Conservation (phyloP, 2,797 vertebrate genomes). For the Spinus pinus region DNA sequence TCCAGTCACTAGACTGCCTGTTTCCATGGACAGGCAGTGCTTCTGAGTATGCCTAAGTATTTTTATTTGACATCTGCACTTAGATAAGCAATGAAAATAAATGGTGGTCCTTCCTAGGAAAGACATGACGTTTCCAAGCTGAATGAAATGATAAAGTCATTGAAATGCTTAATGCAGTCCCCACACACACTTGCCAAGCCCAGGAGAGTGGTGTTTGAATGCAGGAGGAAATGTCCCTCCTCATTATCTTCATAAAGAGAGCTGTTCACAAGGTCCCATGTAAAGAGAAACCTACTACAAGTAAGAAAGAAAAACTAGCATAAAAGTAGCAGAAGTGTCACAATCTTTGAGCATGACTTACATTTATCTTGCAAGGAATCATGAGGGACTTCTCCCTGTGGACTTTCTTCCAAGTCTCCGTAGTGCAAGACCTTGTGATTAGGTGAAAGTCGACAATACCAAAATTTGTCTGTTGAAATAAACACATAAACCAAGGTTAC, state of each 20-base stretch:
- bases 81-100: neutral
- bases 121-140: neutral
- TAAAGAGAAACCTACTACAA: neutral
- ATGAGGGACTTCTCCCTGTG: conserved; percentile 94
- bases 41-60: neutral
- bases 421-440: conserved; percentile 99
- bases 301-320: neutral
- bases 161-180: neutral
- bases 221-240: neutral
- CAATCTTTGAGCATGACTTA: conserved; percentile 73
- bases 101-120: neutral
- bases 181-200: neutral
- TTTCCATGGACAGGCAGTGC: neutral
- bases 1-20: neutral
- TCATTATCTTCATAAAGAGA: neutral
- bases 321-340: neutral
- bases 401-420: conserved; percentile 96
- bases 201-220: neutral
- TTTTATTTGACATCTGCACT: neutral
- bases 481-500: neutral
- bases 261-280: neutral
- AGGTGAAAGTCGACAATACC: conserved; percentile 97
- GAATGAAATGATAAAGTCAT: neutral
- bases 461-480: conserved; percentile 90
- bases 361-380: conserved; percentile 97